Conservation (phyloP, 1,140 invertebrate species). For the Trichoplusia ni region DNA sequence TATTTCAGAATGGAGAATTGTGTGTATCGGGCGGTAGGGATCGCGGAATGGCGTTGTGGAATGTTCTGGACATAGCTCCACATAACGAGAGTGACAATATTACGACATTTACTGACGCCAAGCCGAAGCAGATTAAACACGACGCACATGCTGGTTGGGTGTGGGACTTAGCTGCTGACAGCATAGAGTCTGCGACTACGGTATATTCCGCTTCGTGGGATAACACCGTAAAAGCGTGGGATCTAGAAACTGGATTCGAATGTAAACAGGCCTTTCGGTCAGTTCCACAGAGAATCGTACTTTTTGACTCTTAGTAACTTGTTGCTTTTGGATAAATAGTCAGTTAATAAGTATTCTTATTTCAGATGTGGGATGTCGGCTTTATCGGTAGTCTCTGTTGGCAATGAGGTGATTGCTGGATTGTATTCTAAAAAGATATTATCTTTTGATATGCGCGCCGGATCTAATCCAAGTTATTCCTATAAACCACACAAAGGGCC, state of each 20-base stretch:
- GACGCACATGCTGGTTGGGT: slow-evolving; percentile 77
- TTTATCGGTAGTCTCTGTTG: slow-evolving; percentile 62
- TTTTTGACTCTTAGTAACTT: too few relatives aligned
- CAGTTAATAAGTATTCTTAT: slow-evolving; percentile 1
- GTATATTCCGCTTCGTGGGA: slow-evolving; percentile 80
- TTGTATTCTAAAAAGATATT: slow-evolving; percentile 71
- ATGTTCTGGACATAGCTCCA: slow-evolving; percentile 55
- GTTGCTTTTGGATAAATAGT: background rate
- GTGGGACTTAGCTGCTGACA: slow-evolving; percentile 72
- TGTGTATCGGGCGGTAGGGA: slow-evolving; percentile 78
- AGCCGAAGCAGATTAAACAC: slow-evolving; percentile 55
- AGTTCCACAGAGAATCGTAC: too few relatives aligned
- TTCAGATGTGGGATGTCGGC: slow-evolving; percentile 74
- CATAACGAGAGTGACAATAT: slow-evolving; percentile 42
- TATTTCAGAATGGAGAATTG: slow-evolving; percentile 65
- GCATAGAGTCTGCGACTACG: slow-evolving; percentile 50
- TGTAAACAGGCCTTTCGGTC: slow-evolving; percentile 68
- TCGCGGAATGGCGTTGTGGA: slow-evolving; percentile 69
- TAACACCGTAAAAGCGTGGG: slow-evolving; percentile 78
- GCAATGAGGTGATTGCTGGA: slow-evolving; percentile 63
- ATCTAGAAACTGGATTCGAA: slow-evolving; percentile 60
- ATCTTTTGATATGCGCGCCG: slow-evolving; percentile 62
- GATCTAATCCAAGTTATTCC: slow-evolving; percentile 47
- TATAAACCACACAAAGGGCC: slow-evolving; percentile 71
- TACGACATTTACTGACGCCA: slow-evolving; percentile 44